Evolutionary conservation across 2,797 vertebrate genomes (phyloP), one percentile per base, ranked within the genome.

Genomic region (Furcifer pardalis): DNA sequence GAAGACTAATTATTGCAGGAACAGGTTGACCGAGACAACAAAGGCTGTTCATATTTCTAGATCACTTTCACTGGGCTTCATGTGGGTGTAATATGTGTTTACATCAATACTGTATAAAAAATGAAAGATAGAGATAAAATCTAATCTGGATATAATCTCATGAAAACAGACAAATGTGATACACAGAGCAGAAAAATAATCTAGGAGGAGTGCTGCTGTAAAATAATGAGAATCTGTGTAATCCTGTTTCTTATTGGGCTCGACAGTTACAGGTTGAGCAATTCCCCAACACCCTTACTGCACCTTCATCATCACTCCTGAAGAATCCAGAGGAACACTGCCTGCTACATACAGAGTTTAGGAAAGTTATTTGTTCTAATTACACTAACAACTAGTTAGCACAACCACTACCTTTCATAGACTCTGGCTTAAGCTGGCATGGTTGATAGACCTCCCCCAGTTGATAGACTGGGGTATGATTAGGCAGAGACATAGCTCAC

Each of bases 1-100:
- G 60, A 82, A 62, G 44, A 65, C 59, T 82, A 65, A 82, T 82
- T n/a, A 37, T 30, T 46, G n/a, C 60, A 82, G 56, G 42, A 65
- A 65, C 27, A 30, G 23, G n/a, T 49, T 74, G 42, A 42, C 44
- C 60, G 65, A 30, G 35, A 37, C 30, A 32, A n/a, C 23, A 75
- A 75, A 82, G 42, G n/a, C 42, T 49, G 32, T 40, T 30, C 68
- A 56, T 23, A 35, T 44, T 32, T 37, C 59, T 40, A 23, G 13
- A 32, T 73, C 59, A 35, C 21, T 82, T 49, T 37, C 4, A 25
- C 2, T 21, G 32, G 60, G 37, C 23, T 23, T 8, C 10, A 37
- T 32, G 5, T 40, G 37, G 37, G 6, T 40, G 25, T 8, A 71
- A 23, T 71, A 71, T 35, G n/a, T 2, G 27, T 69, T 81, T 69